Evolutionary conservation across 2,888 invertebrate genomes (phyloP).

Genomic region (Pharmacophagus antenor): DNA sequence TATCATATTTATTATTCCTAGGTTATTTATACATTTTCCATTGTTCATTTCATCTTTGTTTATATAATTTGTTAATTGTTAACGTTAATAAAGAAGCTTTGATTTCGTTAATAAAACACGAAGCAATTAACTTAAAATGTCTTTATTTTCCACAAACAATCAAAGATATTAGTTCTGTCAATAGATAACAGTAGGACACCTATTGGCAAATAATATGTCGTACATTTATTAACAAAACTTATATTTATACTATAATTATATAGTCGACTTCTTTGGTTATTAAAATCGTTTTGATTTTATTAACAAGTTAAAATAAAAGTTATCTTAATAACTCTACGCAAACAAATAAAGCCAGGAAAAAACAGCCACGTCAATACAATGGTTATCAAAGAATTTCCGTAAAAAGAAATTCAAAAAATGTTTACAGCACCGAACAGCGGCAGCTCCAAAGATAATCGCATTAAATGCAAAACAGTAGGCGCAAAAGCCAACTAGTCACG

Average conservation of each 20-base stretch:
- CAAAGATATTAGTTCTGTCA: background rate
- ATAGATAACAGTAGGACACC: background rate
- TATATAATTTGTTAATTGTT: background rate
- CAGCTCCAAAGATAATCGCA: background rate
- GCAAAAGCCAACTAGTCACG: background rate
- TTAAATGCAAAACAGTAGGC: background rate
- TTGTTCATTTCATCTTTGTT: background rate
- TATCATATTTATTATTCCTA: too few species aligned
- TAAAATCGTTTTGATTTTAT: background rate
- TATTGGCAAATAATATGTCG: background rate
- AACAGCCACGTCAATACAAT: too few species aligned
- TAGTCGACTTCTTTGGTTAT: background rate
- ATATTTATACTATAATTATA: background rate
- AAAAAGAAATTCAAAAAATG: background rate
- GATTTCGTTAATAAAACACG: conserved; percentile 5
- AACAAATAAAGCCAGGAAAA: too few species aligned
- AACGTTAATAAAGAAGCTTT: background rate
- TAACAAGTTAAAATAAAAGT: background rate
- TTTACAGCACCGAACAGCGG: background rate
- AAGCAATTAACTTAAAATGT: background rate
- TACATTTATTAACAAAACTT: too few species aligned
- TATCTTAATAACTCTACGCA: background rate
- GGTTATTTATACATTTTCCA: too few species aligned
- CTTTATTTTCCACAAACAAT: conserved; percentile 5
- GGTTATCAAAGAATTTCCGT: background rate